Evolutionary conservation across 2,113 vertebrate species (phyloP), one percentile per base, ranked within the genome.

Genomic region (Nicator chloris): DNA sequence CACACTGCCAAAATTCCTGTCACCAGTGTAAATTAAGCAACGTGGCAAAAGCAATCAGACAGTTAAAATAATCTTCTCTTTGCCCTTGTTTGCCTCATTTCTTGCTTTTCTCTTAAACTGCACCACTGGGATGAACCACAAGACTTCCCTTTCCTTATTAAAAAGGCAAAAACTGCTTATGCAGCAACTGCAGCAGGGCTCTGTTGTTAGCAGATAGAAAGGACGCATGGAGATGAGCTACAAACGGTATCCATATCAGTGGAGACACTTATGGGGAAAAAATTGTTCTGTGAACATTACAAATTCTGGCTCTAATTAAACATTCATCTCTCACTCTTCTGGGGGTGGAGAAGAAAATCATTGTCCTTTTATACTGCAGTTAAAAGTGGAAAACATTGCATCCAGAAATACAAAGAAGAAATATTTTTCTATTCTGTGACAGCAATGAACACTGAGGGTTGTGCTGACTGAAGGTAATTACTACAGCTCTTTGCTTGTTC

Each of bases 91-190:
- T 97, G 79, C 92, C 78, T 90, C 45, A 73, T 91, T 86, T 96
- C 94, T 94, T 82, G 78, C 92, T 97, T 96, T 91, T 92, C 75
- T 94, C 94, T 96, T 86, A 97, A 97, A 97, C 95, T 96, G 86
- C 60, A 96, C 97, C 97, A 88, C 82, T 97, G 97, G 97, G 97
- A 98, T 97, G 93, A 95, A 89, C 95, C 86, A 82, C 73, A 96
- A 97, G 92, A 92, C 76, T 97, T 96, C 78, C 61, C 61, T 70
- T 73, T 94, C 87, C 94, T 98, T 97, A 98, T 98, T 98, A 97
- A 97, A 98, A 92, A 82, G 92, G 92, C 96, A 98, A 98, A 98
- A 98, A 97, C 97, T 97, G 97, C 98, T 98, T 98, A 98, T 98
- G 97, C 98, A 98, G 98, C 98, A 98, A 97, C 97, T 94, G 91